Conservation (phyloP, 92 coral and sea anemone species). For the Meandrina meandrites region DNA sequence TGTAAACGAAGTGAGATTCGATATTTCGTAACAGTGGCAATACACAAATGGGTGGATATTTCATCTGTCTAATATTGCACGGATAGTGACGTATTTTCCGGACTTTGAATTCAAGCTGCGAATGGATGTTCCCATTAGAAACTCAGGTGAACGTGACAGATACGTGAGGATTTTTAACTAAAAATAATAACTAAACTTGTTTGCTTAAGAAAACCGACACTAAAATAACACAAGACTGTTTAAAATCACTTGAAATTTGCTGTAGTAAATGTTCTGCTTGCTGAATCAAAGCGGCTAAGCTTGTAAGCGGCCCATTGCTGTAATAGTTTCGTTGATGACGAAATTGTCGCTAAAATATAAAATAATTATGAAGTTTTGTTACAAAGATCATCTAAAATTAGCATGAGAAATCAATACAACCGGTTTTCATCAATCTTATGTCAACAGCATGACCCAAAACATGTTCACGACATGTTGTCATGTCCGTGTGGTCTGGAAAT, state of each 20-base stretch:
- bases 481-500: not conserved
- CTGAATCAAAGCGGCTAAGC: not conserved
- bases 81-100: not conserved
- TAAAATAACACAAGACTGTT: not conserved
- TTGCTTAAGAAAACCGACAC: not conserved
- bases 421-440: not conserved
- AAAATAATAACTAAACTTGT: not conserved
- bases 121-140: not conserved
- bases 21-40: conserved; percentile 12
- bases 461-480: not conserved
- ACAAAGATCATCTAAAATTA: not conserved
- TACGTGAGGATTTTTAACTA: not conserved
- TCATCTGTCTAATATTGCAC: not conserved
- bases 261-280: not conserved
- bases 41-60: not conserved
- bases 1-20: not conserved
- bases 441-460: not conserved
- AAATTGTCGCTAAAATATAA: not conserved
- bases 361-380: not conserved
- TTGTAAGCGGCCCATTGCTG: not conserved
- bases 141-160: not conserved
- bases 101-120: not conserved
- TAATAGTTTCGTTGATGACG: not conserved
- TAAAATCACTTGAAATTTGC: not conserved
- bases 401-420: not conserved